A percentile compares a stretch with the other conserved stretches of the same genome.
These are phyloP conservation scores for Peromyscus eremicus DNA, from an alignment of 2,797 vertebrate genomes.

Conservation along the genomic window DNA sequence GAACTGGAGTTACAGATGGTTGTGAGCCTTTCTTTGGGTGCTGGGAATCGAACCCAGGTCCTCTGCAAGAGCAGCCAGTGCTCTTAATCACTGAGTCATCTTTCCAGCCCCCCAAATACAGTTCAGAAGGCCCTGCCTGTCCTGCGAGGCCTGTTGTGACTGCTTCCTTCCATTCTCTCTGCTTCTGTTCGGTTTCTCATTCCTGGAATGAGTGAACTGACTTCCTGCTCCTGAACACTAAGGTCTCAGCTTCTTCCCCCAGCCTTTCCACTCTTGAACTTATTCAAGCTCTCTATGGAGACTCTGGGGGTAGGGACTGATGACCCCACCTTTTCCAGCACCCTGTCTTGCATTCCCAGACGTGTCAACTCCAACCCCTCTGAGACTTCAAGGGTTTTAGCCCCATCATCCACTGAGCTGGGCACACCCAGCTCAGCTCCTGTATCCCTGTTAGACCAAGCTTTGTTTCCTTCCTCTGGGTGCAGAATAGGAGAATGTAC, in stretches of 20 bases:
- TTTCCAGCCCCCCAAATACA: background rate
- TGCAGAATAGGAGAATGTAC: background rate
- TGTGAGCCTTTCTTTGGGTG: background rate
- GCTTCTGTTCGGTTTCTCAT: background rate
- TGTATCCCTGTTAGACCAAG: background rate
- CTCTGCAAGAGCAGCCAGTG: background rate
- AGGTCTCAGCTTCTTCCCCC: background rate
- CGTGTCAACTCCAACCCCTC: background rate
- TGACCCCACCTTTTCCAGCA: background rate
- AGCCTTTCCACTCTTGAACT: background rate
- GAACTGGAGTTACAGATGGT: background rate
- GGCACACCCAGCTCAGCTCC: background rate
- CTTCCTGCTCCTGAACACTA: background rate
- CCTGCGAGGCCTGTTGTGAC: background rate
- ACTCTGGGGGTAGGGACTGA: background rate
- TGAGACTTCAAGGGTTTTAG: background rate
- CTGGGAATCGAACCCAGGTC: background rate
- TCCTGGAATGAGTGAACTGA: background rate
- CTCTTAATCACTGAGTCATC: background rate
- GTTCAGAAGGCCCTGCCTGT: background rate
- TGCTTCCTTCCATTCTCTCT: too few species aligned
- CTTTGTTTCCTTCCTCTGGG: background rate
- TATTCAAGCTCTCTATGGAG: background rate
- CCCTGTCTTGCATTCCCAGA: background rate
- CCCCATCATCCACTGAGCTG: background rate